Conservation (phyloP, 2,888 invertebrate species). For the Archips xylosteana region DNA sequence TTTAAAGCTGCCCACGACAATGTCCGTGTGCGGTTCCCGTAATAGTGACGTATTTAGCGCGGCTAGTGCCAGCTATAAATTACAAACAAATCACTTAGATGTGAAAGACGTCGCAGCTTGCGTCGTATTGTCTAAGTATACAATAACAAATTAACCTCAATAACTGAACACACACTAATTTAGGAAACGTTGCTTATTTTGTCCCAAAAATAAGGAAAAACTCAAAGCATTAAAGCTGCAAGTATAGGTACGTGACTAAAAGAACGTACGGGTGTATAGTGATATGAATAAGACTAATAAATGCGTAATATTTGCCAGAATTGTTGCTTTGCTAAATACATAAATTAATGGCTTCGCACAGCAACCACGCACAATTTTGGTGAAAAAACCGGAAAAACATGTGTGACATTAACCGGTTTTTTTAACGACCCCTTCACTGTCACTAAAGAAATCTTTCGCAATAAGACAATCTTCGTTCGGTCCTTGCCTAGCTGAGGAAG, state of each 20-base stretch:
- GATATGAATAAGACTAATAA: neutral
- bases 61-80: neutral
- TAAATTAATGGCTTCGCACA: conserved; percentile 20
- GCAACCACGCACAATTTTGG: conserved; percentile 19
- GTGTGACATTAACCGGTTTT: conserved; percentile 24
- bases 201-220: neutral
- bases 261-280: neutral
- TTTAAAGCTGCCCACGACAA: conserved; percentile 1
- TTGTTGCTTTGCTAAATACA: conserved; percentile 10
- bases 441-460: conserved; percentile 29
- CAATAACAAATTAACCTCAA: neutral
- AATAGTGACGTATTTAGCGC: conserved; percentile 29
- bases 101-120: conserved; percentile 22
- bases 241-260: neutral
- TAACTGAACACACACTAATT: neutral
- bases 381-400: conserved; percentile 27
- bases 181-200: neutral
- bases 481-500: neutral
- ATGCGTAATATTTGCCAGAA: neutral
- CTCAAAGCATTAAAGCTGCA: neutral
- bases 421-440: conserved; percentile 18
- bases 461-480: conserved; percentile 8
- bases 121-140: conserved; percentile 1
- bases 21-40: conserved; percentile 5
- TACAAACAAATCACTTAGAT: conserved; percentile 21